Base-by-base conservation (phyloP, 2,888 invertebrate genomes). In the Chalcis sispes region DNA sequence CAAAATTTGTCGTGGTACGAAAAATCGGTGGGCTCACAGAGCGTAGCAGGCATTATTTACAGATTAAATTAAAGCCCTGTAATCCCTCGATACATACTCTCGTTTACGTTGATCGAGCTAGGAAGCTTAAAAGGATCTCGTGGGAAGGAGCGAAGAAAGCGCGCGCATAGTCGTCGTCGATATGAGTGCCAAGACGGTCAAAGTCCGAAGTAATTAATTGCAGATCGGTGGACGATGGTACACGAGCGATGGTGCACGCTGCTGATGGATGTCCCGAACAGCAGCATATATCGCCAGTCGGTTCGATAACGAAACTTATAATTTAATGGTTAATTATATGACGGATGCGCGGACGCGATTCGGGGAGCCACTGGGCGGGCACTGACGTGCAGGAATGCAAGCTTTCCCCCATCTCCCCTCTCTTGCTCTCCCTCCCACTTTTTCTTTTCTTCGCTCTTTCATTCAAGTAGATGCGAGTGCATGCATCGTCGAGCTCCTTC, bases 291-390 rank as follows among this genome's bases (percentile, higher is more conserved):
- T 64, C 64, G 75, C 81, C n/a, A n/a, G 82, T 82, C 82, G 82
- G 82, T 84, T 84, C 87, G 86, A 88, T 87, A 87, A 85, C 87
- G 86, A 84, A 88, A 88, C 87, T 88, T 88, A 87, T 88, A 88
- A 88, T 88, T 88, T 88, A 88, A 87, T 87, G 87, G 85, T 88
- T 88, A 88, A 88, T 88, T 88, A 88, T 87, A 88, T 86, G 87
- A 88, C 86, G 85, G 86, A 84, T 82, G 77, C 46, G 32, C 48
- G 66, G 27, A 56, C 83, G 83, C 83, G 86, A 88, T 87, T 85
- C 86, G 85, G 83, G 77, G 81, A 87, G 87, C 88, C 88, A 88
- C 88, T 88, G 88, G 88, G 88, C 88, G 88, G 88, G 86, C 86
- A 85, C 86, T 86, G 88, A 73, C 77, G 77, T 73, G 77, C 32